phyloP scores from a whole-genome alignment of 2,797 vertebrate genomes.

The Alfaro cultratus region DNA sequence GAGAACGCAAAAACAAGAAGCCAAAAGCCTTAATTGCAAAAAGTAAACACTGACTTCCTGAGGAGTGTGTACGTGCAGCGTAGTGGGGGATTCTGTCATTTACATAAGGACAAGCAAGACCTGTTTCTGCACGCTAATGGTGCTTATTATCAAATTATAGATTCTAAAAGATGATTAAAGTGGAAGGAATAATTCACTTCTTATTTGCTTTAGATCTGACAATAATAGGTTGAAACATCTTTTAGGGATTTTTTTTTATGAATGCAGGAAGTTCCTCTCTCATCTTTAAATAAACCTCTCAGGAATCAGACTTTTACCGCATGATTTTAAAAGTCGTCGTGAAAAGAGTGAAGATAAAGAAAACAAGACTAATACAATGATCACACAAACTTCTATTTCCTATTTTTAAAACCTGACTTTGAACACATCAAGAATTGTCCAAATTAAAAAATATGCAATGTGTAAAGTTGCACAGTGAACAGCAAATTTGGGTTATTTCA shows the following conservation, averaged over 20 bases:
- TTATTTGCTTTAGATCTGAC: neutral
- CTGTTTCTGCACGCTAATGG: neutral
- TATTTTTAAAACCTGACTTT: neutral
- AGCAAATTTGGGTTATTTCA: neutral
- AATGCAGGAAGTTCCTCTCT: neutral
- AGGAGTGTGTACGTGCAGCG: slow-evolving; percentile 35
- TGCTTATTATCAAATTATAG: slow-evolving; percentile 1
- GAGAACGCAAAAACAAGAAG: slow-evolving; percentile 28
- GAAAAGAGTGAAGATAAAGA: neutral
- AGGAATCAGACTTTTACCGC: neutral
- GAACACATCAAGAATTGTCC: neutral
- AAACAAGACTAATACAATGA: neutral
- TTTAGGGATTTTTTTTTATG: neutral
- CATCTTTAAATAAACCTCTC: neutral
- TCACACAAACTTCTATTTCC: neutral
- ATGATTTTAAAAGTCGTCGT: neutral
- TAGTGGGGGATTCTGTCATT: slow-evolving; percentile 5
- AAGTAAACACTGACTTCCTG: slow-evolving; percentile 75
- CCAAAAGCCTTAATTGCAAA: slow-evolving; percentile 60
- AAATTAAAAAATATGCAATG: neutral
- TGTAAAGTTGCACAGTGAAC: neutral
- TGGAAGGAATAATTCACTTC: neutral
- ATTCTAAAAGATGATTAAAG: neutral
- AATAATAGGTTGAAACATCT: neutral
- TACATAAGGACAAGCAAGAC: neutral